Conservation (phyloP, 2,113 vertebrate species). For the Synchiropus splendidus region DNA sequence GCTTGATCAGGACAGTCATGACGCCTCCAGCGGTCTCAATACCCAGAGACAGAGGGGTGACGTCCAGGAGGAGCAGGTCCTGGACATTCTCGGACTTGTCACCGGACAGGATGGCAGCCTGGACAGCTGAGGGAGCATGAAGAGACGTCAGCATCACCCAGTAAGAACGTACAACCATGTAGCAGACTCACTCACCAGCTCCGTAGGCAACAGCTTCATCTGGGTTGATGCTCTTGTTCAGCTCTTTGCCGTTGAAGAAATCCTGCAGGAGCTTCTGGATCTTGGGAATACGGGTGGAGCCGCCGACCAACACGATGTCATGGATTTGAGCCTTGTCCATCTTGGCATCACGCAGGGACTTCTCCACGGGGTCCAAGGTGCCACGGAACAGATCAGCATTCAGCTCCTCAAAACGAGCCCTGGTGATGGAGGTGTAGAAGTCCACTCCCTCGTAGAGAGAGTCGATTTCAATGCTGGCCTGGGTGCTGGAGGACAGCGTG, state of each 20-base stretch:
- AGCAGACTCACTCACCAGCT: constrained; percentile 46
- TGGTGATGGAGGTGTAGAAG: constrained; percentile 94
- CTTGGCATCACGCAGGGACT: constrained; percentile 65
- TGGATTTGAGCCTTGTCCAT: constrained; percentile 66
- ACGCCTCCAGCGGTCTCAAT: constrained; percentile 73
- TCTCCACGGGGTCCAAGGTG: constrained; percentile 68
- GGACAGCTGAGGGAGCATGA: constrained; percentile 49
- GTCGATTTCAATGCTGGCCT: constrained; percentile 76
- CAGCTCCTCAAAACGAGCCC: constrained; percentile 93
- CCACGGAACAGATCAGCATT: constrained; percentile 74
- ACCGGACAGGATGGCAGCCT: constrained; percentile 71
- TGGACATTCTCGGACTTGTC: constrained; percentile 73
- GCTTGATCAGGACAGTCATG: constrained; percentile 73
- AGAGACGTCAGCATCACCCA: too few relatives aligned
- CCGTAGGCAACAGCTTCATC: constrained; percentile 70
- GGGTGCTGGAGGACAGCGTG: constrained; percentile 72
- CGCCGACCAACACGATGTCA: constrained; percentile 62
- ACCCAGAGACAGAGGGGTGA: constrained; percentile 71
- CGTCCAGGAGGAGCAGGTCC: constrained; percentile 70
- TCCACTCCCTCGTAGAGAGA: constrained; percentile 91
- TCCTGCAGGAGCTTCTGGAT: constrained; percentile 70
- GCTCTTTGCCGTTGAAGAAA: constrained; percentile 68
- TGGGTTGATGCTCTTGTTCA: constrained; percentile 66
- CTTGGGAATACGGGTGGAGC: constrained; percentile 68
- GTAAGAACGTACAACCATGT: too few relatives aligned